phyloP scores from a whole-genome alignment of 1,140 invertebrate species.

The Akabosia matsudoensis region DNA sequence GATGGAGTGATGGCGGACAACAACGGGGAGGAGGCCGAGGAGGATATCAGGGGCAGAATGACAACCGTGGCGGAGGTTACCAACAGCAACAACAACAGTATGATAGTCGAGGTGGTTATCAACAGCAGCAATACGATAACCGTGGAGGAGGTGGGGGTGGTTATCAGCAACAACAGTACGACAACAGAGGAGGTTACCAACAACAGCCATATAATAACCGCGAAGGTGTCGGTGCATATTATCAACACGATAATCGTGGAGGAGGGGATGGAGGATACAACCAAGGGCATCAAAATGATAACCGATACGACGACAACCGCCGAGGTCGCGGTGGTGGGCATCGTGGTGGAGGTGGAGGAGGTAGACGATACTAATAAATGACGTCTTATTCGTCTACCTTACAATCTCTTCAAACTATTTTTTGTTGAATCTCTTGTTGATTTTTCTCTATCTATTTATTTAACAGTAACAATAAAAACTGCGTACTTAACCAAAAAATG shows the following conservation, averaged over 20 bases:
- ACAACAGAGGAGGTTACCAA: background rate
- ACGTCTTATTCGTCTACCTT: background rate
- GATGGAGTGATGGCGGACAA: conserved; percentile 47
- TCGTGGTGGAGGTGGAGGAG: conserved; percentile 29
- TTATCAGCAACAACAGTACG: background rate
- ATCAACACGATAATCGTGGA: background rate
- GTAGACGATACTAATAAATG: background rate
- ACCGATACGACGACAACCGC: background rate
- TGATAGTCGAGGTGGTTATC: conserved; percentile 24
- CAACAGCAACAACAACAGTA: conserved; percentile 21
- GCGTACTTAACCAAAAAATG: background rate
- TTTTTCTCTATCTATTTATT: background rate
- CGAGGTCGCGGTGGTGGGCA: conserved; percentile 9
- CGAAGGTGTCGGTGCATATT: background rate
- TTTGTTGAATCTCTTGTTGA: background rate
- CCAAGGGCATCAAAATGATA: background rate
- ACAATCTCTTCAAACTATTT: no score
- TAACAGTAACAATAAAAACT: background rate
- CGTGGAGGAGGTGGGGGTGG: conserved; percentile 17
- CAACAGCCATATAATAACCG: background rate
- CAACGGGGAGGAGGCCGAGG: conserved; percentile 9
- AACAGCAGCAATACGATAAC: conserved; percentile 3
- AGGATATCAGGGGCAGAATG: background rate
- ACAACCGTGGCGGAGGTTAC: background rate
- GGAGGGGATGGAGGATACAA: conserved; percentile 8